Conservation (phyloP, 2,888 invertebrate genomes). For the Hemistola chrysoprasaria region DNA sequence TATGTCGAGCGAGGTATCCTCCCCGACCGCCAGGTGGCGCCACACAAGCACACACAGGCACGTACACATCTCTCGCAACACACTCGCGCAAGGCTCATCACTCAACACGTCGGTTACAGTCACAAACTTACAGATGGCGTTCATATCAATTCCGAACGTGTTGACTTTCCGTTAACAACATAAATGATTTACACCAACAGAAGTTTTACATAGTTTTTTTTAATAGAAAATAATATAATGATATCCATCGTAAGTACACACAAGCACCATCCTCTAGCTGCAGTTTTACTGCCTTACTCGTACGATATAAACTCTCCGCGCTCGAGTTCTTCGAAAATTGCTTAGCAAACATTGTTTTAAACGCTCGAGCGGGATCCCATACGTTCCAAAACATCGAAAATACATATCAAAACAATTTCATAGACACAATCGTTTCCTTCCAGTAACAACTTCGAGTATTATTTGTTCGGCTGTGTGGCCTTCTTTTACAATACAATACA, state of each 20-base stretch:
- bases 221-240: slow-evolving; percentile 60
- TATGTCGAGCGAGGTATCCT: slow-evolving; percentile 68
- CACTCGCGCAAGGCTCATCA: slow-evolving; percentile 40
- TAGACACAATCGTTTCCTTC: slow-evolving; percentile 37
- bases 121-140: slow-evolving; percentile 35
- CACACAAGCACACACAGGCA: slow-evolving; percentile 18
- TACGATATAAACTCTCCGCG: slow-evolving; percentile 47
- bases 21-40: slow-evolving; percentile 20
- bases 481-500: slow-evolving; percentile 17
- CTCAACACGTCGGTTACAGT: slow-evolving; percentile 31
- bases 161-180: slow-evolving; percentile 34
- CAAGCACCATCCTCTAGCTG: slow-evolving; percentile 71
- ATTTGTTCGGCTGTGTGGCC: slow-evolving; percentile 21
- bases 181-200: slow-evolving; percentile 50
- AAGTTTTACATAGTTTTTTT: slow-evolving; percentile 51
- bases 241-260: slow-evolving; percentile 77
- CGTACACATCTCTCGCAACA: slow-evolving; percentile 10
- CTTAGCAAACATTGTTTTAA: slow-evolving; percentile 38
- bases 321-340: slow-evolving; percentile 38
- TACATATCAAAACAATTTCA: slow-evolving; percentile 36
- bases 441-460: slow-evolving; percentile 31
- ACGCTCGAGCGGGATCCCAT: slow-evolving; percentile 35
- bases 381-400: slow-evolving; percentile 36
- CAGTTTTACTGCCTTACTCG: slow-evolving; percentile 69
- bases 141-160: slow-evolving; percentile 35